Conservation (phyloP, 2,113 vertebrate genomes). For the Podarcis raffonei region DNA sequence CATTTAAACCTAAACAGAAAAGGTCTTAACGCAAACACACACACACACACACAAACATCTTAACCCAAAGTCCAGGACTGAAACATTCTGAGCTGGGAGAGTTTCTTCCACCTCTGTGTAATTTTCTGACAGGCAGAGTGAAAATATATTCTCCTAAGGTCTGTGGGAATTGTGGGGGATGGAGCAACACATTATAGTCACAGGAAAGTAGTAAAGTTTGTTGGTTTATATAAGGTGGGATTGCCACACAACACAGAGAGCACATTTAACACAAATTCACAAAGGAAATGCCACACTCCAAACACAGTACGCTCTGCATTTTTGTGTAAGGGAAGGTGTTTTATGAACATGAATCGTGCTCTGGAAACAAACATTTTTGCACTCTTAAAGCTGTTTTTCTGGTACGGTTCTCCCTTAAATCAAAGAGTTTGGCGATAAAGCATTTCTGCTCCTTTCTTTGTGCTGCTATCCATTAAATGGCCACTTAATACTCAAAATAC, state of each 20-base stretch:
- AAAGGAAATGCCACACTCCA: background rate
- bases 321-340: background rate
- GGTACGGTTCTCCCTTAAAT: background rate
- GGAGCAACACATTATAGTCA: background rate
- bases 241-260: background rate
- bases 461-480: background rate
- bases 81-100: background rate
- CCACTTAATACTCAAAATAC: background rate
- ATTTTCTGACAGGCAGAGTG: background rate
- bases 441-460: background rate
- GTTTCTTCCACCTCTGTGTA: background rate
- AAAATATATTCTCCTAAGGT: background rate
- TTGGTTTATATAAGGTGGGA: background rate
- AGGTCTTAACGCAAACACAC: background rate
- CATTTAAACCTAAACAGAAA: constrained; percentile 40
- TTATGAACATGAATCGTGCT: background rate
- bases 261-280: background rate
- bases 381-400: background rate
- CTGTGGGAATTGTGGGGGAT: background rate
- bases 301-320: background rate
- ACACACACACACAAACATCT: background rate
- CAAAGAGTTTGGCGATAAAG: background rate
- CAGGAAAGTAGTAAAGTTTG: background rate
- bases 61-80: background rate
- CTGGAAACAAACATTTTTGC: background rate